Evolutionary conservation across 2,113 vertebrate species (phyloP).

Genomic region (Mellivora capensis): DNA sequence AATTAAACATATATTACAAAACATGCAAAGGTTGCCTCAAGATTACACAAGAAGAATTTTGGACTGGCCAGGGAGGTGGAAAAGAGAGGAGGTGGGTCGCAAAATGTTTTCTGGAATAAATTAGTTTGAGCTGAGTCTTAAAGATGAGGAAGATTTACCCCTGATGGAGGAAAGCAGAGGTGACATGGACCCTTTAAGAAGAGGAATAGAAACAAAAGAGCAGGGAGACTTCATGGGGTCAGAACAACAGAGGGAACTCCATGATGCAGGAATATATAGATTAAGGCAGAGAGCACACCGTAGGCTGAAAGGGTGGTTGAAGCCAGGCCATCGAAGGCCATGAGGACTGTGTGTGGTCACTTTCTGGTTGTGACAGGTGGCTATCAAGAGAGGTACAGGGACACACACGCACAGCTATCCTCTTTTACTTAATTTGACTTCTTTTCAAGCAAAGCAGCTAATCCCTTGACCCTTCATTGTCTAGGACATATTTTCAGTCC

Average conservation of each 20-base stretch:
- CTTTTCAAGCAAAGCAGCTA: not conserved
- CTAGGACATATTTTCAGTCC: not conserved
- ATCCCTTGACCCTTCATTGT: not conserved
- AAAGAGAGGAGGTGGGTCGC: not conserved
- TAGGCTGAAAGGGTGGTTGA: not conserved
- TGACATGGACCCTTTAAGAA: not conserved
- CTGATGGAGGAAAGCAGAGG: not conserved
- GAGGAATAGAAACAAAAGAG: not conserved
- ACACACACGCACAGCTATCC: not conserved
- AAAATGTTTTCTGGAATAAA: not conserved
- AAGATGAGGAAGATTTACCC: not conserved
- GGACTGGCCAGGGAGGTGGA: not conserved
- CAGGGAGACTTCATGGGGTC: not conserved
- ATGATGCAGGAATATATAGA: fast-evolving
- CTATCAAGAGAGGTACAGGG: not conserved
- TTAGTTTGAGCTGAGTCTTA: not conserved
- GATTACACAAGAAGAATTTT: not conserved
- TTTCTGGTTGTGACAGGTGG: not conserved
- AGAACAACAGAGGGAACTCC: too few relatives aligned
- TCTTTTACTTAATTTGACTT: not conserved
- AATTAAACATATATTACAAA: not conserved
- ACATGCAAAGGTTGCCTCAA: not conserved
- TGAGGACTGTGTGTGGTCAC: not conserved
- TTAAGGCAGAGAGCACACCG: too few relatives aligned
- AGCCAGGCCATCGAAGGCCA: not conserved